A percentile compares a stretch with the other conserved stretches of the same genome.
These are phyloP conservation scores for Hymenopus coronatus DNA, from an alignment of 2,888 invertebrate species.

Conservation along the genomic window DNA sequence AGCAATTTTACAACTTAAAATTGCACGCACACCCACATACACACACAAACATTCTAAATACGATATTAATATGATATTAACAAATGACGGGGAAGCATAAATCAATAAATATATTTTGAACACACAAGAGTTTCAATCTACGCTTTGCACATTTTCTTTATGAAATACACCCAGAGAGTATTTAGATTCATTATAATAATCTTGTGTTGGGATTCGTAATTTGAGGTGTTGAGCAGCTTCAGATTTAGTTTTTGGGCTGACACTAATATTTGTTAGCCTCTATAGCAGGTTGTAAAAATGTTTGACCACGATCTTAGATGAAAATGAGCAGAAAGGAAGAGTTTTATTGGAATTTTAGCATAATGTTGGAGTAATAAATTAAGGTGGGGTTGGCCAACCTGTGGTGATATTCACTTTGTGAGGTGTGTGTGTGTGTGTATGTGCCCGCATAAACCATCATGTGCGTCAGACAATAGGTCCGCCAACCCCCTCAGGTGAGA, in stretches of 20 bases:
- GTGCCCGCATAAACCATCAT: background rate
- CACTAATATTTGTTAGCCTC: background rate
- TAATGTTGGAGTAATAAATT: background rate
- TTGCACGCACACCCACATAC: too few species aligned
- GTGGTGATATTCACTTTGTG: background rate
- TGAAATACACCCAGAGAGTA: too few species aligned
- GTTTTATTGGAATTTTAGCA: background rate
- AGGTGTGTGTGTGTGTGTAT: background rate
- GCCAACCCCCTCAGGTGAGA: background rate
- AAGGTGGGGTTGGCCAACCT: background rate
- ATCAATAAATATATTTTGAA: too few species aligned
- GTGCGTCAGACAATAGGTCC: background rate
- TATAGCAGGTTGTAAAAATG: background rate
- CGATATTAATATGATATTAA: too few species aligned
- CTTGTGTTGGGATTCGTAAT: too few species aligned
- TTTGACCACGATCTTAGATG: background rate
- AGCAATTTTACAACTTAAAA: too few species aligned
- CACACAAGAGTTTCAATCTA: too few species aligned
- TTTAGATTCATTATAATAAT: too few species aligned
- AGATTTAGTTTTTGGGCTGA: background rate
- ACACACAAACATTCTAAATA: too few species aligned
- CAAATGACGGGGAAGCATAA: too few species aligned
- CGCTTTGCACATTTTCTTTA: too few species aligned
- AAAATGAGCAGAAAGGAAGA: background rate
- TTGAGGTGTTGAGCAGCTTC: too few species aligned